A percentile compares a stretch with the other conserved stretches of the same genome.
Conservation (phyloP, 2,888 invertebrate genomes). For the Eupithecia subfuscata region DNA sequence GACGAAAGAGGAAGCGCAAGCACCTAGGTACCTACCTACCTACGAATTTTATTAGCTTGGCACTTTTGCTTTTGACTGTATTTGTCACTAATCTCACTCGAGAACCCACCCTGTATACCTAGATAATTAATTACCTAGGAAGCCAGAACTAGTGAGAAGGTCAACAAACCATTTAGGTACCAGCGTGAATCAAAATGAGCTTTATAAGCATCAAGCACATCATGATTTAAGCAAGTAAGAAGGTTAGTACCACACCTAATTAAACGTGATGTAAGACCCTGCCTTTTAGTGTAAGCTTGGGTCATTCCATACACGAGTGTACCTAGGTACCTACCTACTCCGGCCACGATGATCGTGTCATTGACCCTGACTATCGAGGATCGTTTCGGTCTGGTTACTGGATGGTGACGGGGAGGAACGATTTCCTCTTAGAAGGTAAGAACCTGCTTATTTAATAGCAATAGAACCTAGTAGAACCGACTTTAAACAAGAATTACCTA, state of each 20-base stretch:
- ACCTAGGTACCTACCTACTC: conserved; percentile 43
- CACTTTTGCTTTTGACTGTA: not conserved
- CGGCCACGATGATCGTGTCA: conserved; percentile 61
- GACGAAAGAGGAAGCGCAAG: not conserved
- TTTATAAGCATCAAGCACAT: conserved; percentile 6
- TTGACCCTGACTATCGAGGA: conserved; percentile 66
- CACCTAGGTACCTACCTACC: not conserved
- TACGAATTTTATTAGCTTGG: not conserved
- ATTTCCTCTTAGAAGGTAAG: not conserved
- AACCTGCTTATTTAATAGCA: not conserved
- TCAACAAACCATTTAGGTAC: conserved; percentile 4
- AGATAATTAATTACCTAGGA: too few species aligned
- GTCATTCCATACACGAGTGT: conserved; percentile 25
- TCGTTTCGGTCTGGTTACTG: conserved; percentile 75
- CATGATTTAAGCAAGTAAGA: not conserved
- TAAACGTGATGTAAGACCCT: conserved; percentile 9
- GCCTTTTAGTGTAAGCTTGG: not conserved
- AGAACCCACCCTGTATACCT: not conserved
- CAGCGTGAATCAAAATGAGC: conserved; percentile 6
- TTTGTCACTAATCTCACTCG: not conserved
- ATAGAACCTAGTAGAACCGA: not conserved
- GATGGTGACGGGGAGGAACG: conserved; percentile 59
- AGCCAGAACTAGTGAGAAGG: conserved; percentile 2
- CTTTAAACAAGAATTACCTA: not conserved
- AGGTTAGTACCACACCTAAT: not conserved